Evolutionary conservation across 2,113 vertebrate species (phyloP).

Genomic region (Danionella cerebrum): DNA sequence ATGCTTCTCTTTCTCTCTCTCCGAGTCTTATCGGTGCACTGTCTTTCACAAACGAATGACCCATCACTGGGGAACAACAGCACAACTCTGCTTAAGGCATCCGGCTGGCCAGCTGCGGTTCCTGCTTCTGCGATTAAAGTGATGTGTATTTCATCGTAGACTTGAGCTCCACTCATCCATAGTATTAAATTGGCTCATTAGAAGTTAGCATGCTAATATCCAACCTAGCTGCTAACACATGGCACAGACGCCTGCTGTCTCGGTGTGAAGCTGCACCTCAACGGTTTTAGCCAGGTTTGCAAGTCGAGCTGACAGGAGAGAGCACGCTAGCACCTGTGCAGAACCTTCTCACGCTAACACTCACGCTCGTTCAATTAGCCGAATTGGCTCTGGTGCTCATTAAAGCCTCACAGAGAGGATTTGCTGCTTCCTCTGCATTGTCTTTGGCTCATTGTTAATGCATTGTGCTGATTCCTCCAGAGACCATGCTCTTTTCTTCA

Average conservation of each 20-base stretch:
- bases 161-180: too few species aligned
- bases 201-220: background rate
- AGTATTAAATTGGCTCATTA: background rate
- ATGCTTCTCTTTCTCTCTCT: background rate
- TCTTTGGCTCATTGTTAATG: background rate
- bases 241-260: background rate
- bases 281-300: background rate
- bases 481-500: background rate
- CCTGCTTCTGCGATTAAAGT: too few species aligned
- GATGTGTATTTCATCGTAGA: too few species aligned
- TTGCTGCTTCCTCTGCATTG: background rate
- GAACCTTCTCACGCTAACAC: background rate
- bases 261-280: background rate
- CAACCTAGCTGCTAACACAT: background rate
- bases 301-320: background rate
- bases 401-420: background rate
- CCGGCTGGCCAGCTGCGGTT: too few species aligned
- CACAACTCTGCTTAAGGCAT: too few species aligned
- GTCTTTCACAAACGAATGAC: too few species aligned
- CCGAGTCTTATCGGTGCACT: background rate
- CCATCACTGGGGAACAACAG: too few species aligned
- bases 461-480: background rate
- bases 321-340: background rate
- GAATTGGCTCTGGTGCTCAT: background rate
- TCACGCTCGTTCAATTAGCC: slow-evolving; percentile 4